phyloP scores from a whole-genome alignment of 2,113 vertebrate species.

The Erythrolamprus reginae region DNA sequence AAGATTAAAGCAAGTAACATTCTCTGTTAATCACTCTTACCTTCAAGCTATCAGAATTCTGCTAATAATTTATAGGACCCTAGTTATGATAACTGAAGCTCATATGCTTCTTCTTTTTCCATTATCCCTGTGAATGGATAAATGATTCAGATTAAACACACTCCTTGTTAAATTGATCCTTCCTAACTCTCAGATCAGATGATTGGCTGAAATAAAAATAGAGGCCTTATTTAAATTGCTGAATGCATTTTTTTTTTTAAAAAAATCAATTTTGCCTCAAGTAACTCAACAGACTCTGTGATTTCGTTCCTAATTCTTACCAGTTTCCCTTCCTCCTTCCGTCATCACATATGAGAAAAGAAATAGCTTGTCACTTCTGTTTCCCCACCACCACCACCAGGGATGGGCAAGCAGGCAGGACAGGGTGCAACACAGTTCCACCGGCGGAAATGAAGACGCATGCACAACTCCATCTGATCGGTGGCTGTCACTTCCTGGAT shows the following conservation, averaged over 20 bases:
- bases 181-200: conserved; percentile 46
- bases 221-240: conserved; percentile 53
- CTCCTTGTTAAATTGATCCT: conserved; percentile 52
- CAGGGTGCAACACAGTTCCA: too few relatives aligned
- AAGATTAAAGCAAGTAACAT: neutral
- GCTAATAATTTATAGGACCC: conserved; percentile 10
- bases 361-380: conserved; percentile 39
- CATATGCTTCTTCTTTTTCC: conserved; percentile 37
- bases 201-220: conserved; percentile 43
- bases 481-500: too few relatives aligned
- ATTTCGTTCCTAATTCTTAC: conserved; percentile 59
- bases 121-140: conserved; percentile 40
- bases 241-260: conserved; percentile 37
- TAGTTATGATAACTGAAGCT: conserved; percentile 13
- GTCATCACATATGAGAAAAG: conserved; percentile 64
- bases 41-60: conserved; percentile 9
- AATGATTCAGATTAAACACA: conserved; percentile 43
- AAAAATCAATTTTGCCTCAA: conserved; percentile 40
- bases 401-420: too few relatives aligned
- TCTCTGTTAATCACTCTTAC: neutral
- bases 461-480: too few relatives aligned
- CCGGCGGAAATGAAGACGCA: too few relatives aligned
- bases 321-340: conserved; percentile 54
- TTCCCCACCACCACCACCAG: neutral
- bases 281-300: conserved; percentile 39